These are phyloP conservation scores for Drosophila monieri DNA, from an alignment of 2,888 invertebrate species.

Conservation along the genomic window DNA sequence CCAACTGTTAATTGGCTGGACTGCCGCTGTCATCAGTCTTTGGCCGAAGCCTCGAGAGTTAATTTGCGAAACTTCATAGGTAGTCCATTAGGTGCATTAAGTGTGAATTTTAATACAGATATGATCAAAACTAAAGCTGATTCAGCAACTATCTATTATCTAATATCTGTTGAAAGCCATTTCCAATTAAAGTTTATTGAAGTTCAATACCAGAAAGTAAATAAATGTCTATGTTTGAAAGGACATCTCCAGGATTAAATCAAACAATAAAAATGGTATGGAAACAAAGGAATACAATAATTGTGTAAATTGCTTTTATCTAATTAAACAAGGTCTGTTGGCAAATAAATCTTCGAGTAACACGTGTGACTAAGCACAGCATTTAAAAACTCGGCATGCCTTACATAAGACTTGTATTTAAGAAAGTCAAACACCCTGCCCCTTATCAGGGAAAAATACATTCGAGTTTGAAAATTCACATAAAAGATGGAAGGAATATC, in stretches of 20 bases:
- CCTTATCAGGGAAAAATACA: not conserved
- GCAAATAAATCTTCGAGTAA: not conserved
- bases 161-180: not conserved
- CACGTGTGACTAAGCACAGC: not conserved
- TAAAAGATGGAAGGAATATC: not conserved
- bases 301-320: not conserved
- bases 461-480: not conserved
- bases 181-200: not conserved
- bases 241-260: not conserved
- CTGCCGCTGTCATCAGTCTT: conserved; percentile 14
- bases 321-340: not conserved
- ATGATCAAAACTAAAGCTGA: not conserved
- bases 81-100: not conserved
- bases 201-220: not conserved
- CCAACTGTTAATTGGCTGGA: conserved; percentile 29
- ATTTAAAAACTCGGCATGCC: not conserved
- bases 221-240: not conserved
- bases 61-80: conserved; percentile 7
- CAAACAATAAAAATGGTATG: not conserved
- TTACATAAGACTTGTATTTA: not conserved
- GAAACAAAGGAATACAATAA: not conserved
- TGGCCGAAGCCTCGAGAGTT: conserved; percentile 1
- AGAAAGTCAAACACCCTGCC: not conserved
- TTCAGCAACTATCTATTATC: too few relatives aligned
- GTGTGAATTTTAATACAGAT: not conserved